These are phyloP conservation scores for Nomada fucata DNA, from an alignment of 2,888 invertebrate genomes.

Conservation along the genomic window DNA sequence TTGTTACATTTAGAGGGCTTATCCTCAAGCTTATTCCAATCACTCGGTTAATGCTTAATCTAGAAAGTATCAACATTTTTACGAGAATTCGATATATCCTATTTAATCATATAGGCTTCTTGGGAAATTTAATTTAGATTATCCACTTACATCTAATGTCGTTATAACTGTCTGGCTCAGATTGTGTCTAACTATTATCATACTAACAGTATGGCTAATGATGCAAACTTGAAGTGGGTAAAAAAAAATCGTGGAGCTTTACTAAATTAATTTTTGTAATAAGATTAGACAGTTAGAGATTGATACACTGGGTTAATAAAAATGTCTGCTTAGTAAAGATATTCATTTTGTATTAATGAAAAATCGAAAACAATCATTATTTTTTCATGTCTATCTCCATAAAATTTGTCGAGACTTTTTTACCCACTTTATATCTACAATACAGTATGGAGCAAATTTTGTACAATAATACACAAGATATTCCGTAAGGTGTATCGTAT, in stretches of 20 bases:
- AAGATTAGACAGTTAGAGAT: background rate
- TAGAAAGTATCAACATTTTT: conserved; percentile 59
- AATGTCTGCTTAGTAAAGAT: no score
- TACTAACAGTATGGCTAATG: conserved; percentile 71
- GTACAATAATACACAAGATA: conserved; percentile 39
- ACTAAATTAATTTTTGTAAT: background rate
- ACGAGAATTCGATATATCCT: conserved; percentile 59
- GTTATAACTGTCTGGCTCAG: conserved; percentile 66
- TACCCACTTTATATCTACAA: conserved; percentile 53
- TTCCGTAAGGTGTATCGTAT: conserved; percentile 53
- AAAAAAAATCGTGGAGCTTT: conserved; percentile 43
- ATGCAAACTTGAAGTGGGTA: conserved; percentile 61
- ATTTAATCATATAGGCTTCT: conserved; percentile 68
- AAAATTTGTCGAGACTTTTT: conserved; percentile 38
- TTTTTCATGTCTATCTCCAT: background rate
- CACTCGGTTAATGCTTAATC: conserved; percentile 72
- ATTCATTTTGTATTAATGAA: background rate
- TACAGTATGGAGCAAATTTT: conserved; percentile 53
- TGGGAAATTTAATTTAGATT: conserved; percentile 67
- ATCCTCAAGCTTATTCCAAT: conserved; percentile 68
- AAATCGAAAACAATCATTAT: background rate
- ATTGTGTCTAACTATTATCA: conserved; percentile 72
- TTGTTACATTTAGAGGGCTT: conserved; percentile 65
- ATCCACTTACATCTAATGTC: conserved; percentile 68
- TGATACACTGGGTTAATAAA: no score